Evolutionary conservation across 2,113 vertebrate species (phyloP).

Genomic region (Pica pica): DNA sequence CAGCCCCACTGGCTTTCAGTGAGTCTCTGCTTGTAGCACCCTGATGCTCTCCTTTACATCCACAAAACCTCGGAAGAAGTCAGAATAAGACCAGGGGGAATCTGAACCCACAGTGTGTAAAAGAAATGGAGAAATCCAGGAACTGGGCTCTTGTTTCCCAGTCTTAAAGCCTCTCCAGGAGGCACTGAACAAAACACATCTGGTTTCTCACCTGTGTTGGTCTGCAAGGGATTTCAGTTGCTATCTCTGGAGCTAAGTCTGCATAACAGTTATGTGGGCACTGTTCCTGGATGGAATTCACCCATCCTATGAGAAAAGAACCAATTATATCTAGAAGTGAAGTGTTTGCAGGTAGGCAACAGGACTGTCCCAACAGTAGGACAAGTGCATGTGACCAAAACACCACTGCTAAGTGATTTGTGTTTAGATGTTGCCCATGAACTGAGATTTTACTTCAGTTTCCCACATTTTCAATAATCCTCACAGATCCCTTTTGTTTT

Average conservation of each 20-base stretch:
- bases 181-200: not conserved
- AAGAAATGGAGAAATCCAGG: not conserved
- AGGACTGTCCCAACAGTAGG: not conserved
- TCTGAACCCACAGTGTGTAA: not conserved
- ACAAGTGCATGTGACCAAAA: not conserved
- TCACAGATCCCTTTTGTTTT: not conserved
- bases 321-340: not conserved
- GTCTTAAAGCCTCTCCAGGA: not conserved
- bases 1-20: not conserved
- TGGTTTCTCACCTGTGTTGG: not conserved
- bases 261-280: accelerated
- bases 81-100: not conserved
- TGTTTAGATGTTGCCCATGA: not conserved
- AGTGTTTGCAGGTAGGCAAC: not conserved
- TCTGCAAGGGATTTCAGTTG: not conserved
- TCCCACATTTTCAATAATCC: not conserved
- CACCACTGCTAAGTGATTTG: not conserved
- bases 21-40: not conserved
- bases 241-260: not conserved
- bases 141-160: not conserved
- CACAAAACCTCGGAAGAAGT: not conserved
- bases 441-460: not conserved
- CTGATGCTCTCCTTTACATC: not conserved
- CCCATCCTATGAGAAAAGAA: not conserved
- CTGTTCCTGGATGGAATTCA: not conserved